A percentile compares a stretch with the other conserved stretches of the same genome.
These are phyloP conservation scores for Ellobius talpinus DNA, from an alignment of 2,113 vertebrate species.

Conservation along the genomic window DNA sequence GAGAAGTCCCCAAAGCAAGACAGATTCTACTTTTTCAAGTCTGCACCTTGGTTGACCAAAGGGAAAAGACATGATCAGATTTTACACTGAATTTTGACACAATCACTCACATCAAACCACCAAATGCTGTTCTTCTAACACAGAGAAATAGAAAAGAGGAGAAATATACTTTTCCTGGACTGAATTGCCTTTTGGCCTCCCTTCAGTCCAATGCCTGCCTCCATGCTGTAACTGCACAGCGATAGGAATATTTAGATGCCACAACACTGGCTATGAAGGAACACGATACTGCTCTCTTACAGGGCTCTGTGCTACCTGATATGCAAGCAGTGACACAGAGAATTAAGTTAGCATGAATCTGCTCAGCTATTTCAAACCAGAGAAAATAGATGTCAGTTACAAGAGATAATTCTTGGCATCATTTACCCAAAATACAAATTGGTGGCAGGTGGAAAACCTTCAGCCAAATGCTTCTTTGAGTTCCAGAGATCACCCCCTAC, in stretches of 20 bases:
- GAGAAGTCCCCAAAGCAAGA: slow-evolving; percentile 26
- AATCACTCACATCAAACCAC: slow-evolving; percentile 33
- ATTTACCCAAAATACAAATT: slow-evolving; percentile 66
- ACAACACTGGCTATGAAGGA: neutral
- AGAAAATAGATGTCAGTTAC: slow-evolving; percentile 62
- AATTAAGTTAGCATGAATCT: slow-evolving; percentile 51
- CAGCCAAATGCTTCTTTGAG: slow-evolving; percentile 36
- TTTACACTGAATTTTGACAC: neutral
- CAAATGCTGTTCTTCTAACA: slow-evolving; percentile 31
- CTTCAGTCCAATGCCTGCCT: neutral
- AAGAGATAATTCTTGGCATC: slow-evolving; percentile 60
- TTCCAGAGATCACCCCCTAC: slow-evolving; percentile 57
- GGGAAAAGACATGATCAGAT: slow-evolving; percentile 18
- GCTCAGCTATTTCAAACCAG: slow-evolving; percentile 44
- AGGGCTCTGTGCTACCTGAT: neutral
- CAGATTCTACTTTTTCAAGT: neutral
- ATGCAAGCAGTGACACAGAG: neutral
- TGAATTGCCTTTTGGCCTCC: neutral
- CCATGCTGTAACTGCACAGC: neutral
- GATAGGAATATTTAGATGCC: neutral
- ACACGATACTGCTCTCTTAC: neutral
- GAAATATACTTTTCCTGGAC: neutral
- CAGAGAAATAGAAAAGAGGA: neutral
- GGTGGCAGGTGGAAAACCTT: slow-evolving; percentile 52
- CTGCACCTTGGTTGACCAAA: neutral